Evolutionary conservation across 2,888 invertebrate genomes (phyloP), one percentile per base, ranked within the genome.

Genomic region (Caenorhabditis sp.): DNA sequence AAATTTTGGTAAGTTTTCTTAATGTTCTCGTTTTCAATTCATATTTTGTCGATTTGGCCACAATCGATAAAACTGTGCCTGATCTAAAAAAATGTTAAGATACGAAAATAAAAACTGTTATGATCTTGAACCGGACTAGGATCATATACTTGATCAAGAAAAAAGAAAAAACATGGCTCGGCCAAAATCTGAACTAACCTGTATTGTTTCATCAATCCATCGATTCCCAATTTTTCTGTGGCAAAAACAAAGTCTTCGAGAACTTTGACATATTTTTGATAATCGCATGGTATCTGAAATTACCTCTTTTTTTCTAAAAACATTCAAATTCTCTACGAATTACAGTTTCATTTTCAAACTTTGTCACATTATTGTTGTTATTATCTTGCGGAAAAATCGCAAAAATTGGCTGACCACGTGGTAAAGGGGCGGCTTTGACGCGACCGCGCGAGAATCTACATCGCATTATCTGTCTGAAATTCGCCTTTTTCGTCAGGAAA

Each of bases 131-230:
- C n/a, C n/a, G n/a, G n/a, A n/a, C n/a, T n/a, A n/a, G n/a, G n/a
- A n/a, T n/a, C n/a, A n/a, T n/a, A n/a, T n/a, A n/a, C n/a, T n/a
- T n/a, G n/a, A n/a, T n/a, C n/a, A n/a, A n/a, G n/a, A n/a, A n/a
- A n/a, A n/a, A n/a, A n/a, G n/a, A n/a, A n/a, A n/a, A n/a, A n/a
- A n/a, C n/a, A n/a, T n/a, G n/a, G n/a, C n/a, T n/a, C n/a, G n/a
- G n/a, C n/a, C n/a, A n/a, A n/a, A n/a, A n/a, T n/a, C n/a, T n/a
- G n/a, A 27, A 66, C 69, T 49, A 36, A 69, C 69, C 64, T 24
- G 57, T 78, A 80, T 36, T 80, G 77, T 21, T 74, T 78, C 17
- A 72, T 55, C 23, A 80, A 57, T 24, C 69, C 73, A 12, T 76
- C 78, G 1, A 76, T 71, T 37, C 80, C 80, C 54, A 71, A 55